These are phyloP conservation scores for Scrobipalpa costella DNA, from an alignment of 2,888 invertebrate genomes.

Conservation along the genomic window DNA sequence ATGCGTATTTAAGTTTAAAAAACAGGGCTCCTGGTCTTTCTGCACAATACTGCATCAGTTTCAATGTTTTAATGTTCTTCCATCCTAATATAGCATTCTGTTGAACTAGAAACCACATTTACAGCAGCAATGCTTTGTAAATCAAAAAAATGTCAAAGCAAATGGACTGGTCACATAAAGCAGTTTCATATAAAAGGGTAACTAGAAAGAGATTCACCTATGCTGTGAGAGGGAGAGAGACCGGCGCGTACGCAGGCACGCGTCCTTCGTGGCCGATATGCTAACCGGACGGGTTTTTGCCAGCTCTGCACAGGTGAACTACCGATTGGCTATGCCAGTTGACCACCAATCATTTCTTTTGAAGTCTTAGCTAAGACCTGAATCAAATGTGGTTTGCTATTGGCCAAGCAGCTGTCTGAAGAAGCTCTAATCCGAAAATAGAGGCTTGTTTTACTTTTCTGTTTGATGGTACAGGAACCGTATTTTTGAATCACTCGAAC, in stretches of 20 bases:
- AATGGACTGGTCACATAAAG: neutral
- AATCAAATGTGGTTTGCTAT: neutral
- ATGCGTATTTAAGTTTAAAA: no score
- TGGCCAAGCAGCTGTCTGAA: no score
- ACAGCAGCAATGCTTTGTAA: neutral
- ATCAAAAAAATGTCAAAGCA: conserved; percentile 7
- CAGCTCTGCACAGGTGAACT: conserved; percentile 54
- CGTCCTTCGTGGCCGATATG: conserved; percentile 72
- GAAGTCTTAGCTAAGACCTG: neutral
- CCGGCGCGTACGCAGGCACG: conserved; percentile 68
- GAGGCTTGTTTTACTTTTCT: no score
- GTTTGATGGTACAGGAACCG: no score
- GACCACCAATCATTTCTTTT: conserved; percentile 13
- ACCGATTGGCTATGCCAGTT: conserved; percentile 48
- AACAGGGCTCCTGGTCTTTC: no score
- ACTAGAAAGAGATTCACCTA: conserved; percentile 44
- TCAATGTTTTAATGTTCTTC: no score
- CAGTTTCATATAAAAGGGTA: conserved; percentile 37
- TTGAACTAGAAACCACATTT: no score
- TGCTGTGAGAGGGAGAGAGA: neutral
- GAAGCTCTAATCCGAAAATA: no score
- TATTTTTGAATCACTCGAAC: no score
- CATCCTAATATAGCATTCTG: no score
- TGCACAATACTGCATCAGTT: no score
- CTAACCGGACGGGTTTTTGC: conserved; percentile 56